These are phyloP conservation scores for Prenolepis imparis DNA, from an alignment of 2,888 invertebrate species.

Conservation along the genomic window DNA sequence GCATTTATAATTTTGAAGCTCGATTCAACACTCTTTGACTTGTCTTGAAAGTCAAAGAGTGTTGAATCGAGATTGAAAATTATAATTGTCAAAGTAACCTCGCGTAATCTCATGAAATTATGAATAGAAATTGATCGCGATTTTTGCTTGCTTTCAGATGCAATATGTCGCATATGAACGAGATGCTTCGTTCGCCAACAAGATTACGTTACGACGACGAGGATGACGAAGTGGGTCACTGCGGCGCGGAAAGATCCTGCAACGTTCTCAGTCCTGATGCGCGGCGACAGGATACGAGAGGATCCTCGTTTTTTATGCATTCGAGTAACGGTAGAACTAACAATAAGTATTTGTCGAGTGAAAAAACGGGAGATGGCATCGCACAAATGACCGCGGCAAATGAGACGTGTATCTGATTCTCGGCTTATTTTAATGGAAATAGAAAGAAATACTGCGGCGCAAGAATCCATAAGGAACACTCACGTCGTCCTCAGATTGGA, in stretches of 20 bases:
- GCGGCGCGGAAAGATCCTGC: neutral
- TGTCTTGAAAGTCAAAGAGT: no score
- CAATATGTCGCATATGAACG: slow-evolving; percentile 35
- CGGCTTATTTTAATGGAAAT: slow-evolving; percentile 22
- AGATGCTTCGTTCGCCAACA: slow-evolving; percentile 12
- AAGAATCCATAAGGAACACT: neutral
- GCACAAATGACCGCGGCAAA: slow-evolving; percentile 42
- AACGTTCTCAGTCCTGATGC: neutral
- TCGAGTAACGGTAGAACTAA: slow-evolving; percentile 69
- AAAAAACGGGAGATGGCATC: slow-evolving; percentile 42
- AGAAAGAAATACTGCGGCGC: slow-evolving; percentile 31
- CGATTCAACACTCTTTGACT: neutral
- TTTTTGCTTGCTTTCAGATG: slow-evolving; percentile 45
- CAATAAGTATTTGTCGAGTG: slow-evolving; percentile 60
- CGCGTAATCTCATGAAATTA: neutral
- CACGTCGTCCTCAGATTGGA: neutral
- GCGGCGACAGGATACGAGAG: slow-evolving; percentile 57
- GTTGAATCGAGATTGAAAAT: no score
- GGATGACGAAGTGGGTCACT: slow-evolving; percentile 23
- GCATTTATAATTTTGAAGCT: neutral
- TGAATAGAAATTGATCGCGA: neutral
- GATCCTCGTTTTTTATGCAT: slow-evolving; percentile 68
- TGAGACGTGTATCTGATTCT: slow-evolving; percentile 77
- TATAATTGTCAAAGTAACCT: neutral
- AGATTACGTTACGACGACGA: slow-evolving; percentile 46